These are phyloP conservation scores for Drosophila mayri DNA, from an alignment of 1,140 invertebrate genomes.

Conservation along the genomic window DNA sequence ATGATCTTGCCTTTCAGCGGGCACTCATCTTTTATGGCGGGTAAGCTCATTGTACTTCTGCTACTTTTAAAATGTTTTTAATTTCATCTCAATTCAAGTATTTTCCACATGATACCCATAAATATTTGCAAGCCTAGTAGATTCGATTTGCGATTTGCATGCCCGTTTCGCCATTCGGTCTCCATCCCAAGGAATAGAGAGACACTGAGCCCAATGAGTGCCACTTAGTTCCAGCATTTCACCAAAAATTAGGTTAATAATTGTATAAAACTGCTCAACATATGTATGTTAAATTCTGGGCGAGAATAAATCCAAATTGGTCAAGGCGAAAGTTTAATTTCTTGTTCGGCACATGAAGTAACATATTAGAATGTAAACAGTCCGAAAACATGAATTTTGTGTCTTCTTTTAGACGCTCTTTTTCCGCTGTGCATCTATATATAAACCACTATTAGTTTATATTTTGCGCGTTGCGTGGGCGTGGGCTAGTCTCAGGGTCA, in stretches of 20 bases:
- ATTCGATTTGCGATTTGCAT: slow-evolving; percentile 53
- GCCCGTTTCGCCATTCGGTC: slow-evolving; percentile 15
- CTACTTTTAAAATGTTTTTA: slow-evolving; percentile 36
- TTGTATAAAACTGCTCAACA: neutral
- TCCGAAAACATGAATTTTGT: slow-evolving; percentile 1
- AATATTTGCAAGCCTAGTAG: slow-evolving; percentile 46
- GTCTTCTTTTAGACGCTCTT: slow-evolving; percentile 12
- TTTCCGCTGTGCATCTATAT: slow-evolving; percentile 42
- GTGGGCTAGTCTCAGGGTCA: slow-evolving; percentile 70
- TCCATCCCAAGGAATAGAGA: slow-evolving; percentile 17
- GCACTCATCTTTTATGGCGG: slow-evolving; percentile 55
- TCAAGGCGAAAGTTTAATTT: slow-evolving; percentile 12
- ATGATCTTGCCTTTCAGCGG: slow-evolving; percentile 66
- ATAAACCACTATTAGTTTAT: slow-evolving; percentile 71
- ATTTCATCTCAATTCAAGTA: slow-evolving; percentile 42
- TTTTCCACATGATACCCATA: slow-evolving; percentile 47
- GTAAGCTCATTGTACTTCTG: slow-evolving; percentile 44
- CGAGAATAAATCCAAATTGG: slow-evolving; percentile 2
- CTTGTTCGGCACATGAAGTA: slow-evolving; percentile 3
- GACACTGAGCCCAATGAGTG: slow-evolving; percentile 21
- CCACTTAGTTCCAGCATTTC: neutral
- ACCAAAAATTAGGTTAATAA: neutral
- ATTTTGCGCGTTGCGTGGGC: slow-evolving; percentile 72
- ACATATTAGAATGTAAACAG: slow-evolving; percentile 17
- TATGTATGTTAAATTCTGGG: neutral